Base-by-base conservation (phyloP, 2,888 invertebrate species). In the Pyrochroa serraticornis region DNA sequence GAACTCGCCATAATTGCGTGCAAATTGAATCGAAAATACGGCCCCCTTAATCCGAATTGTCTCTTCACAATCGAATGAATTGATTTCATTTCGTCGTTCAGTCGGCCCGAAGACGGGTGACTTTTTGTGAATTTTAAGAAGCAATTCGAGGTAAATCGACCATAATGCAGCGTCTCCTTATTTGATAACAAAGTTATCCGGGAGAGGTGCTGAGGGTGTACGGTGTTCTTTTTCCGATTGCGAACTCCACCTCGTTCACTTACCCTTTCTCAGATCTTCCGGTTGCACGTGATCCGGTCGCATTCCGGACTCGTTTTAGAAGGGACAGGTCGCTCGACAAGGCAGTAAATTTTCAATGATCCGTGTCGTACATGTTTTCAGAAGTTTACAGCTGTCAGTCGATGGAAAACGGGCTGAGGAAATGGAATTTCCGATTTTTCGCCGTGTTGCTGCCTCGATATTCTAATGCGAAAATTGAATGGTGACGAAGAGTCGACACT, bases 1-100 rank as follows among this genome's bases (percentile, higher is more conserved):
- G 34, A 50, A 50, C 14, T 22, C 22, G 22, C 39, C 42, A 22
- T 10, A 50, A 50, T 50, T 50, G 35, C 49, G 35, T 50, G 35
- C 42, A 50, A 50, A 50, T 50, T 49, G 41, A 32, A 49, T 49
- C 10, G 49, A 48, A 48, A 38, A 22, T 37, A 31, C 32, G 32
- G 38, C 12, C 32, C 30, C 22, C 22, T 22, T 44, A 13, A 10
- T 12, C 33, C 7, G 33, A 12, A 32, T 47, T 47, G 37, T 47
- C 37, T 32, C 12, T 9, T 22, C 39, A 32, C 38, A 48, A 37
- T 47, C 32, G 31, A 37, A 47, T 37, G 32, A 48, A 39, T 48
- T 48, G 48, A 48, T 48, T 48, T 48, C 39, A 48, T 48, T 47
- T 48, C 32, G 12, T 30, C 48, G 31, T 10, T 31, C 37, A 48